Base-by-base conservation (phyloP, 2,888 invertebrate genomes). In the Drosophila anomalata region DNA sequence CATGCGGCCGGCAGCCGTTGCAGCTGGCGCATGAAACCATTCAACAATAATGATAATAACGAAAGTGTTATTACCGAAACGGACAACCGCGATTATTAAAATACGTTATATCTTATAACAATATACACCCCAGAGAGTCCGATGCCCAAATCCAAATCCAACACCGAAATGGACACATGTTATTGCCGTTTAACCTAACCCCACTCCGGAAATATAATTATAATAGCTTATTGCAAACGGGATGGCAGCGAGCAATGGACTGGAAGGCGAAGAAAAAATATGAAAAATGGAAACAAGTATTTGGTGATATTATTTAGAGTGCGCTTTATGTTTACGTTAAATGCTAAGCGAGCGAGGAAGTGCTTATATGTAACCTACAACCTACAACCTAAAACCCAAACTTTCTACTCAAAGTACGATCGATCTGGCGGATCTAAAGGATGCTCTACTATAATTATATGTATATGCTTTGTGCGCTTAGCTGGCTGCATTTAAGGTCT, bases 241-340 rank as follows among this genome's bases (percentile, higher is more conserved):
- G 39, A 50, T 55, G 17, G 17, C 17, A 17, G 17, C 17, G 17
- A 17, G 17, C 17, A 1, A 17, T 17, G 39, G 22, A 24, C 5
- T 42, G 56, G 31, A 31, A 69, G 46, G 50, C 52, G n/a, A 17
- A 60, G 53, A 31, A 59, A 36, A 41, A 48, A 56, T 60, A 56
- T 33, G 52, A 26, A 72, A 63, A 29, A 59, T 44, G 59, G 53
- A 65, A 65, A 68, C 44, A 76, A 75, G 68, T 77, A 75, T 88
- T 88, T 61, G 84, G 84, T 84, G 84, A 84, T 84, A 84, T 84
- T 84, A 84, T 84, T 84, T 84, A 80, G 56, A 69, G 77, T 73
- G 86, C 87, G 79, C 79, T 66, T 79, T 68, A 57, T 68, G 68
- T 72, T 76, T 71, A 65, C 76, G 50, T 74, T 73, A 24, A 58